Base-by-base conservation (phyloP, 1,140 invertebrate genomes). In the Trichonephila inaurata region DNA sequence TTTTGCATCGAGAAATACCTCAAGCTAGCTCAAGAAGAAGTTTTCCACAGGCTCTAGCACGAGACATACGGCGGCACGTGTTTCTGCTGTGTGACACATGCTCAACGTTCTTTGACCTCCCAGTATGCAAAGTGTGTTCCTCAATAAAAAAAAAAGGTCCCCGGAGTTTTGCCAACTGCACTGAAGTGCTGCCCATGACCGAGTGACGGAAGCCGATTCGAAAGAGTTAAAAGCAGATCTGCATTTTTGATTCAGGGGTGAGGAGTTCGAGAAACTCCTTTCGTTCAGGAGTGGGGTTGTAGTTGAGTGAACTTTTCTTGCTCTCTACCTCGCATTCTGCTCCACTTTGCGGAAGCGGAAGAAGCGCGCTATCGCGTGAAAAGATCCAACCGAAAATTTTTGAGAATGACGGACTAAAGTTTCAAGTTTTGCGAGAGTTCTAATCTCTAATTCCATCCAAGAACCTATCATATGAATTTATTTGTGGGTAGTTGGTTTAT, bases 91-190 rank as follows among this genome's bases (percentile, higher is more conserved):
- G 51, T 51, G 51, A 51, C 51, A 51, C 51, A 51, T 12, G 7
- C 51, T 51, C 51, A 7, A 51, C 72, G 72, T 77, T 77, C 72
- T 77, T 77, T 77, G 28, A 77, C 72, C 62, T 64, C 21, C 72
- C 72, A 33, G 72, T 12, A 40, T 33, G 28, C 14, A 40, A 64
- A 66, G 21, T n/a, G 72, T 77, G 28, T 40, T 77, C 72, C 28
- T 77, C 24, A 77, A 77, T 10, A 24, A 51, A 51, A 19, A 19
- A 62, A 62, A 19, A 64, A 21, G 6, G 16, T 40, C 7, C 61
- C 69, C 28, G 72, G 72, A 77, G 28, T 77, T 40, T 40, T 77
- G 72, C 72, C 72, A 77, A 77, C 33, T 28, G 28, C 28, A 77
- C 72, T 33, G 72, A 2, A 12, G 66, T 19, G 5, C 24, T 77